Percentiles rank a stretch among this genome's conserved stretches.
Evolutionary conservation across 1,140 invertebrate species (phyloP).

Genomic region (Babylonia areolata): DNA sequence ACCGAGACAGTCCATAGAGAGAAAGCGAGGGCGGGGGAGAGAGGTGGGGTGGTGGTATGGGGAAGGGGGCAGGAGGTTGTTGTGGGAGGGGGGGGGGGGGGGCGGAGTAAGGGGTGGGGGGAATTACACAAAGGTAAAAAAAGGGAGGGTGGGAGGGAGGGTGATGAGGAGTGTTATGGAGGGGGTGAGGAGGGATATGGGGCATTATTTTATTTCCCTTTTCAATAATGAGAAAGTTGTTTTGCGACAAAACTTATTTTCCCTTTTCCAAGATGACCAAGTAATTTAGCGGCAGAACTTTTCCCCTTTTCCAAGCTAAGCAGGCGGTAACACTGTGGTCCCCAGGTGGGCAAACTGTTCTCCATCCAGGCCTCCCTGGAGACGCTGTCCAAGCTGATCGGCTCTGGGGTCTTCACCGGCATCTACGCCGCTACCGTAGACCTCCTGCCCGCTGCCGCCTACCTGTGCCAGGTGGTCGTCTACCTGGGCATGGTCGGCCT

Average conservation of each 20-base stretch:
- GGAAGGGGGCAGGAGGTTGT: conserved; percentile 64
- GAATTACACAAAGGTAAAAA: background rate
- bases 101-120: background rate
- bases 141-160: background rate
- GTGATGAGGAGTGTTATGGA: too few relatives aligned
- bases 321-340: too few relatives aligned
- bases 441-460: conserved; percentile 66
- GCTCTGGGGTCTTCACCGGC: conserved; percentile 68
- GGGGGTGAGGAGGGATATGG: too few relatives aligned
- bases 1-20: conserved; percentile 67
- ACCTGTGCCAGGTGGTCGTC: conserved; percentile 61
- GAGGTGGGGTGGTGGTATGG: conserved; percentile 64
- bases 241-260: too few relatives aligned
- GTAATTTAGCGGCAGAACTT: too few relatives aligned
- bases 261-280: too few relatives aligned
- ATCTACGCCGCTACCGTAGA: conserved; percentile 68
- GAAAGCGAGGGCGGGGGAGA: conserved; percentile 47
- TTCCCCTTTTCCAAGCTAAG: too few relatives aligned
- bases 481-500: conserved; percentile 58
- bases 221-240: too few relatives aligned
- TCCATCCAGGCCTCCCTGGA: conserved; percentile 67
- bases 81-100: background rate
- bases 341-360: conserved; percentile 65
- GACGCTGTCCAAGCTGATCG: conserved; percentile 70
- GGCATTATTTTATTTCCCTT: too few relatives aligned